phyloP scores from a whole-genome alignment of 2,113 vertebrate genomes.

The Oenanthe melanoleuca region DNA sequence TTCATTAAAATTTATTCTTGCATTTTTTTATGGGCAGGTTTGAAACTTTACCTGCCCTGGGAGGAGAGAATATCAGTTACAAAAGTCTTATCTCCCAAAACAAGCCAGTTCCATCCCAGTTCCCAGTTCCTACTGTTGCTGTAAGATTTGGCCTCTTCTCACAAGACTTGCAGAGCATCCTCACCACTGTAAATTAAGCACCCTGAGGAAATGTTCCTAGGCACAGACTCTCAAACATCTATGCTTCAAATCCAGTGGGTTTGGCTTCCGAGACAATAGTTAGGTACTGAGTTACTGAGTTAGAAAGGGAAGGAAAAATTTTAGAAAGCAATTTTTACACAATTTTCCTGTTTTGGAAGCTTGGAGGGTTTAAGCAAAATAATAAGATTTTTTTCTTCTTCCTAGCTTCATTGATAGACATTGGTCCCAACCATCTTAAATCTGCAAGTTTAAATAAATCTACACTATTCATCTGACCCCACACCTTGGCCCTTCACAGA shows the following conservation, averaged over 20 bases:
- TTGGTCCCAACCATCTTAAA: not conserved
- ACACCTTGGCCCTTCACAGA: not conserved
- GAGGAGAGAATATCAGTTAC: not conserved
- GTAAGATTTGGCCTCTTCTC: not conserved
- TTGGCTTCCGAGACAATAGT: not conserved
- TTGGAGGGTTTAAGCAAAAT: not conserved
- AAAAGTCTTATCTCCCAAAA: not conserved
- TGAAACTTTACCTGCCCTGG: not conserved
- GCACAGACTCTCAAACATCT: not conserved
- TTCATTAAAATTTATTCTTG: not conserved
- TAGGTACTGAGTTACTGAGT: fast-evolving
- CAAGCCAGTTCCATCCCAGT: not conserved
- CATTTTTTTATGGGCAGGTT: not conserved
- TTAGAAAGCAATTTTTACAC: not conserved
- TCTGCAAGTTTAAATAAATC: not conserved
- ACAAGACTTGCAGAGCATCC: not conserved
- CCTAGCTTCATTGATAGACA: not conserved
- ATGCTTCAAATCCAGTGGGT: not conserved
- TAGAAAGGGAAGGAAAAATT: not conserved
- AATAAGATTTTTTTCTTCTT: not conserved
- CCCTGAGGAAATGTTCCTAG: not conserved
- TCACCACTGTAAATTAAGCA: not conserved
- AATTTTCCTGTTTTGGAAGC: not conserved
- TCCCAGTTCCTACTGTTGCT: not conserved
- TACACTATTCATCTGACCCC: not conserved